Evolutionary conservation across 2,888 invertebrate species (phyloP), one percentile per base, ranked within the genome.

Genomic region (Hyppa rectilinea): DNA sequence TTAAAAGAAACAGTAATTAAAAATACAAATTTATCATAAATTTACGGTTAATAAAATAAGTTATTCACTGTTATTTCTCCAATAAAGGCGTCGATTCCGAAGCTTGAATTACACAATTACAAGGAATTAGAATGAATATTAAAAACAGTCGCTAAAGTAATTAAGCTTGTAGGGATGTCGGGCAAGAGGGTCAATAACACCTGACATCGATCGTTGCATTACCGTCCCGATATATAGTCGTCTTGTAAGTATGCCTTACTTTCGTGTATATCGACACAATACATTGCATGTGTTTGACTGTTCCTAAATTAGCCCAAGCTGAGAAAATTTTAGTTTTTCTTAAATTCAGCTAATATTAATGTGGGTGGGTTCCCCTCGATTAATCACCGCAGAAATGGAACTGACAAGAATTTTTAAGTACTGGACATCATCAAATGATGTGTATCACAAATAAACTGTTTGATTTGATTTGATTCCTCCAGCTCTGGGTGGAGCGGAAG

Each of bases 141-240:
- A 36, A 36, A 53, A 45, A 55, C 49, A 34, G 20, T 56, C 47
- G 26, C 50, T 29, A 55, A 56, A 31, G 14, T 70, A 56, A 65
- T 64, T n/a, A 67, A n/a, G 12, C 26, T 34, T 34, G 55, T 47
- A 55, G 23, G 12, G 43, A 12, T 45, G 64, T 68, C 52, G 68
- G 65, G 60, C 55, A 78, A 81, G 26, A 68, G 34, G 80, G 78
- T 49, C 74, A 78, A 78, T 40, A 60, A 50, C 50, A 34, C 4
- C n/a, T 58, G n/a, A 23, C 58, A 75, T 67, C 68, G 66, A 69
- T 64, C 12, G n/a, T 50, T 61, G 34, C 43, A 26, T 14, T 56
- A n/a, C 17, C 14, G 36, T 20, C 29, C 20, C 14, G 36, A 47
- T 68, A n/a, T n/a, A n/a, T n/a, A 45, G 38, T 23, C 0, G 69